A percentile compares a stretch with the other conserved stretches of the same genome.
These are phyloP conservation scores for Gambusia holbrooki DNA, from an alignment of 2,113 vertebrate genomes.

Conservation along the genomic window DNA sequence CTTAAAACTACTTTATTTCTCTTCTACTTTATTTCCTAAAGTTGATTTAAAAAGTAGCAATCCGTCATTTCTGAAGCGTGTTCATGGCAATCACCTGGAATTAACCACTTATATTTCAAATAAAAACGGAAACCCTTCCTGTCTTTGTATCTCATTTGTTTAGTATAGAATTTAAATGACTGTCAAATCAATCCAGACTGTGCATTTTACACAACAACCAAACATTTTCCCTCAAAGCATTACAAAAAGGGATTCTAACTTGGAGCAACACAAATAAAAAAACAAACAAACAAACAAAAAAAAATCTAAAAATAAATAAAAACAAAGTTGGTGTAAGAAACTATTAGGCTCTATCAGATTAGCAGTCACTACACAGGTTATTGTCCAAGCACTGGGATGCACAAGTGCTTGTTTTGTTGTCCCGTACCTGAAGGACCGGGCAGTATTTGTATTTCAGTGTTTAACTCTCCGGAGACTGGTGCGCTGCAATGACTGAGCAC, in stretches of 20 bases:
- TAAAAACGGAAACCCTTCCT: background rate
- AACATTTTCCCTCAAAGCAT: background rate
- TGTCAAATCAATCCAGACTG: background rate
- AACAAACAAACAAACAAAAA: too few species aligned
- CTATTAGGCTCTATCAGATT: constrained; percentile 24
- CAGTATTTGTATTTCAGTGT: constrained; percentile 86
- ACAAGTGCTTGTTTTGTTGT: constrained; percentile 59
- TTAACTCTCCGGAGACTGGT: constrained; percentile 93
- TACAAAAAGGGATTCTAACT: constrained; percentile 12
- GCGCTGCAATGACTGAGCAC: constrained; percentile 92
- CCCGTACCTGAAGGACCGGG: constrained; percentile 77
- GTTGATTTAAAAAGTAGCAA: background rate
- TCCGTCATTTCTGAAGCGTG: background rate
- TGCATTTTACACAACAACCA: background rate
- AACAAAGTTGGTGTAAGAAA: constrained; percentile 27
- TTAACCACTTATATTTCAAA: background rate
- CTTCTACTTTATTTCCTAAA: background rate
- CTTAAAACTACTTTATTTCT: too few species aligned
- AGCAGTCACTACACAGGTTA: constrained; percentile 19
- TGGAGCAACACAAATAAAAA: background rate
- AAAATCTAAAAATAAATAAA: background rate
- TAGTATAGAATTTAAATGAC: background rate
- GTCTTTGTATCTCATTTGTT: background rate
- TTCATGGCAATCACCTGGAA: background rate
- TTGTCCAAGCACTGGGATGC: constrained; percentile 66